Evolutionary conservation across 2,797 vertebrate genomes (phyloP).

Genomic region (Brotula barbata): DNA sequence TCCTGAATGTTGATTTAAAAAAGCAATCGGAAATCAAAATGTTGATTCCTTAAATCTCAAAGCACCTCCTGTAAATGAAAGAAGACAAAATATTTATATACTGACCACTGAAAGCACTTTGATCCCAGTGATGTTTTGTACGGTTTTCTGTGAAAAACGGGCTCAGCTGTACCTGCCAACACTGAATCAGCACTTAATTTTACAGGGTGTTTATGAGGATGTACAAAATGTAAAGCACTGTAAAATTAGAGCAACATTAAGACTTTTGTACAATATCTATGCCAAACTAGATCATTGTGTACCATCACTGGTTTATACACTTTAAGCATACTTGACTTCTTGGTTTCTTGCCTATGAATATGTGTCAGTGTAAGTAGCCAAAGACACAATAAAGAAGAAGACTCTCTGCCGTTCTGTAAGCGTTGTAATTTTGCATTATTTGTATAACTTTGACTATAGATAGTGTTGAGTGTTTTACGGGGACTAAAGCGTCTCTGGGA

Average conservation of each 20-base stretch:
- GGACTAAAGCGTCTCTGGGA: background rate
- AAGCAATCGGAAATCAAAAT: slow-evolving; percentile 44
- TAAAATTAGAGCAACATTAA: slow-evolving; percentile 34
- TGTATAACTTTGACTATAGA: background rate
- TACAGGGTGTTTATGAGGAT: slow-evolving; percentile 28
- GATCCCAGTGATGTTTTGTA: slow-evolving; percentile 35
- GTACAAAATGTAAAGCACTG: slow-evolving; percentile 45
- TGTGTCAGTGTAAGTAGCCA: slow-evolving; percentile 53
- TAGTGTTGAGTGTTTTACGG: background rate
- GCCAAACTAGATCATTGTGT: slow-evolving; percentile 40
- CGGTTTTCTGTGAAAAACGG: slow-evolving; percentile 23
- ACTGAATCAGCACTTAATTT: slow-evolving; percentile 41
- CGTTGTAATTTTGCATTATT: slow-evolving; percentile 21
- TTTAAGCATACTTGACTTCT: slow-evolving; percentile 38
- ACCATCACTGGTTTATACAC: slow-evolving; percentile 40
- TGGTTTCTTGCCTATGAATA: slow-evolving; percentile 57
- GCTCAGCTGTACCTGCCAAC: slow-evolving; percentile 18
- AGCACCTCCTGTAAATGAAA: slow-evolving; percentile 21
- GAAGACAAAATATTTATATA: slow-evolving; percentile 35
- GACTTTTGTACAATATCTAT: slow-evolving; percentile 50
- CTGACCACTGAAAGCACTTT: slow-evolving; percentile 38
- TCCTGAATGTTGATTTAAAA: too few relatives aligned
- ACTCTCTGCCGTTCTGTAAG: slow-evolving; percentile 16
- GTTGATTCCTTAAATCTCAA: slow-evolving; percentile 16
- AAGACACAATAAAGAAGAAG: slow-evolving; percentile 52